Evolutionary conservation across 2,888 invertebrate genomes (phyloP).

Genomic region (Beris morrisii): DNA sequence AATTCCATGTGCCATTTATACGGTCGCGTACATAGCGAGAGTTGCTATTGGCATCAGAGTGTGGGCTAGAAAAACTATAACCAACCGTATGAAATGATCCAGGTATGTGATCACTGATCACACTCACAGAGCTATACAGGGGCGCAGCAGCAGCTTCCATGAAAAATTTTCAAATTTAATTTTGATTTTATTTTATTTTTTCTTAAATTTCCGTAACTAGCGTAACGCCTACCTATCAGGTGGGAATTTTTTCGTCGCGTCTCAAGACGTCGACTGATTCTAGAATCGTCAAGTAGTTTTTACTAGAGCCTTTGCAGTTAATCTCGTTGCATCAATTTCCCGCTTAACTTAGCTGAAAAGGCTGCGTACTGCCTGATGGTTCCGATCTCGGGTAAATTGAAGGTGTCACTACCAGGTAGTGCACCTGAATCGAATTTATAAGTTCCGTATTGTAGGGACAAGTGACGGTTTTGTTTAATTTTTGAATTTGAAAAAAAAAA

Average conservation of each 20-base stretch:
- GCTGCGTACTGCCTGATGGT: neutral
- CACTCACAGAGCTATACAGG: neutral
- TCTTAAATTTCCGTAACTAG: slow-evolving; percentile 22
- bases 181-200: neutral
- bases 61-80: too few species aligned
- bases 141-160: slow-evolving; percentile 1
- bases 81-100: slow-evolving; percentile 16
- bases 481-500: neutral
- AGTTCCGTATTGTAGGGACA: neutral
- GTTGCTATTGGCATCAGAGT: too few species aligned
- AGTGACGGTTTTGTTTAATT: slow-evolving; percentile 1
- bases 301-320: slow-evolving; percentile 21
- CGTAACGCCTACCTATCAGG: slow-evolving; percentile 16
- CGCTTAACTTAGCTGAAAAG: neutral
- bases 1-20: neutral
- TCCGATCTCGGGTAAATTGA: neutral
- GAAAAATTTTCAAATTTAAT: slow-evolving; percentile 7
- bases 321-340: slow-evolving; percentile 9
- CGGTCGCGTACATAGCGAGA: too few species aligned
- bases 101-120: slow-evolving; percentile 1
- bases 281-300: slow-evolving; percentile 20
- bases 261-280: too few species aligned
- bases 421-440: neutral
- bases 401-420: neutral
- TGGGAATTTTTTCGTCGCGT: neutral